Evolutionary conservation across 2,113 vertebrate genomes (phyloP).

Genomic region (Prochilodus magdalenae): DNA sequence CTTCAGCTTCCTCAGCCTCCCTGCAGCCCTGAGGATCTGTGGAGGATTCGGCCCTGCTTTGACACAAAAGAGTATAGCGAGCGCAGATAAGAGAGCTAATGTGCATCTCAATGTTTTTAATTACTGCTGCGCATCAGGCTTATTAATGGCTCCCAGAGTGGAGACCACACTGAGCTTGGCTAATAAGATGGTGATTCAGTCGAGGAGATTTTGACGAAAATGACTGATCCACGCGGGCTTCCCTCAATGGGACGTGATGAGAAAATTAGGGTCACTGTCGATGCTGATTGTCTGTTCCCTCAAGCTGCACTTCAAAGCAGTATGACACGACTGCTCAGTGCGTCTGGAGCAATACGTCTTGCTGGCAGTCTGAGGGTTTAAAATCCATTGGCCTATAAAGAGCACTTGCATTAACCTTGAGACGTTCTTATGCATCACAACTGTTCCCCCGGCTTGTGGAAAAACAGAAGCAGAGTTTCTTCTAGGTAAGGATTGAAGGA

Average conservation of each 20-base stretch:
- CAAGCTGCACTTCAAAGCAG: conserved; percentile 19
- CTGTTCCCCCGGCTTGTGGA: neutral
- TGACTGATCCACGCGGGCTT: neutral
- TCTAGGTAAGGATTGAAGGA: neutral
- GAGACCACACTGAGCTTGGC: conserved; percentile 13
- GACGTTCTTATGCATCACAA: conserved; percentile 1
- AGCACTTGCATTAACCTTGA: conserved; percentile 3
- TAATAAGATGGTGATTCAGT: conserved; percentile 46
- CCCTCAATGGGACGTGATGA: conserved; percentile 27
- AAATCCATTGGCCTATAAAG: neutral
- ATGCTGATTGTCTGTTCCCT: conserved; percentile 11
- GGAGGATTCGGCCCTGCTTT: neutral
- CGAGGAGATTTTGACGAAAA: conserved; percentile 24
- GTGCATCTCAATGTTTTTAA: conserved; percentile 42
- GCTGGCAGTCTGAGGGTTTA: conserved; percentile 17
- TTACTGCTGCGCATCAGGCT: conserved; percentile 42
- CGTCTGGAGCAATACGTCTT: conserved; percentile 21
- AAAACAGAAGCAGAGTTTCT: neutral
- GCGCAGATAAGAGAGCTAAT: conserved; percentile 19
- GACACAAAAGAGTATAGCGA: conserved; percentile 5
- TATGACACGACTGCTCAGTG: conserved; percentile 11
- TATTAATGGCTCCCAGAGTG: conserved; percentile 44
- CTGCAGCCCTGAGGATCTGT: neutral
- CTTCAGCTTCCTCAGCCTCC: neutral
- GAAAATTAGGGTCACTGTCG: conserved; percentile 5